Evolutionary conservation across 2,113 vertebrate species (phyloP).

Genomic region (zebrafish (Danio rerio)): DNA sequence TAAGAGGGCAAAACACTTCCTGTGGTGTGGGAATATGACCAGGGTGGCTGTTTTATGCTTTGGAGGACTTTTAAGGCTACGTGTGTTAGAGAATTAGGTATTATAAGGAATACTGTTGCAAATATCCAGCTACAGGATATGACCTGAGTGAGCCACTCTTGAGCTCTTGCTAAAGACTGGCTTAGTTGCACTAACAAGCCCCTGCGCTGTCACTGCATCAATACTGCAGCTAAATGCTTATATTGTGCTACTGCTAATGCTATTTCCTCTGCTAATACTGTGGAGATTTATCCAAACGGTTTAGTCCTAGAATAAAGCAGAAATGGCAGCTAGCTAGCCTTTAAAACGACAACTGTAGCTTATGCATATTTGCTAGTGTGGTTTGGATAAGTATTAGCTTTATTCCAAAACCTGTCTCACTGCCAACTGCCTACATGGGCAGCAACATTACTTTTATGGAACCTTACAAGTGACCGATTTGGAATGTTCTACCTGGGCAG

Average conservation of each 20-base stretch:
- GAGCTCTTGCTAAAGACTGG: slow-evolving; percentile 56
- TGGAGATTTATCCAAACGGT: background rate
- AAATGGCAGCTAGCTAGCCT: slow-evolving; percentile 7
- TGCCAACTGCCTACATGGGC: background rate
- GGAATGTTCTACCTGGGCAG: background rate
- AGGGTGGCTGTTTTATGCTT: background rate
- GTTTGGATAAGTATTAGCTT: background rate
- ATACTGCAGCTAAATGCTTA: slow-evolving; percentile 20
- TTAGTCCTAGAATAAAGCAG: background rate
- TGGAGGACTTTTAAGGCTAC: background rate
- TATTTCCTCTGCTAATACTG: slow-evolving; percentile 18
- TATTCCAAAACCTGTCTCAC: background rate
- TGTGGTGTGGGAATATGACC: background rate
- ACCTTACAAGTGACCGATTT: background rate
- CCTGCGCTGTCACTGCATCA: slow-evolving; percentile 19
- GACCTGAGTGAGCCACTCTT: slow-evolving; percentile 47
- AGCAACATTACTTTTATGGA: background rate
- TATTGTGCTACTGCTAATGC: slow-evolving; percentile 38
- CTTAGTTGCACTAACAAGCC: slow-evolving; percentile 37
- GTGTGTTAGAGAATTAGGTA: background rate
- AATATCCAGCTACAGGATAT: slow-evolving; percentile 12
- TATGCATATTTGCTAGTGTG: background rate
- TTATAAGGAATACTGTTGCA: slow-evolving; percentile 34
- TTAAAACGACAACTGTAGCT: slow-evolving; percentile 5
- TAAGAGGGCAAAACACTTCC: background rate